Conservation (phyloP, 2,888 invertebrate species). For the Caradrina clavipalpis region DNA sequence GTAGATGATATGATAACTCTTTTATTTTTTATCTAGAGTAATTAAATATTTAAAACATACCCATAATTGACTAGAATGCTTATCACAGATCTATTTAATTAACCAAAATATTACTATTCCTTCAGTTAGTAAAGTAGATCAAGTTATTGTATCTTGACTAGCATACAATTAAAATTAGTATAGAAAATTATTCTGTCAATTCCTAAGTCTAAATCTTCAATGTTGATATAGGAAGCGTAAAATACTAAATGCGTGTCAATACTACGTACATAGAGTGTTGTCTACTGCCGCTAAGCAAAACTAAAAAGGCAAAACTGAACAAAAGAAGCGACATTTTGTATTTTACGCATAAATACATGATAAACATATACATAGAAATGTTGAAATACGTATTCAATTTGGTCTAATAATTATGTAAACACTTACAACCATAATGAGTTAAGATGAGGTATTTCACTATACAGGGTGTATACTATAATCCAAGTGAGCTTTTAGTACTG, state of each 20-base stretch:
- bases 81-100: constrained; percentile 23
- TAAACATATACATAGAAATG: constrained; percentile 62
- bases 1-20: too few relatives aligned
- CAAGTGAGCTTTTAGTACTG: constrained; percentile 4
- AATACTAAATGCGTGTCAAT: constrained; percentile 76
- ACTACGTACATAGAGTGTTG: constrained; percentile 59
- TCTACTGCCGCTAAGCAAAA: constrained; percentile 74
- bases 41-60: background rate
- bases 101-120: constrained; percentile 9
- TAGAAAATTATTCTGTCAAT: constrained; percentile 62
- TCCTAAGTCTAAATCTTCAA: constrained; percentile 17
- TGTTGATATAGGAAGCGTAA: constrained; percentile 71
- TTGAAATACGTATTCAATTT: constrained; percentile 40
- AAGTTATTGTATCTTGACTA: constrained; percentile 63
- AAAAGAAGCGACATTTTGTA: constrained; percentile 81
- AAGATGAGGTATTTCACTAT: background rate
- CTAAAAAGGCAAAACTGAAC: constrained; percentile 77
- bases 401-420: constrained; percentile 52
- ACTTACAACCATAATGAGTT: constrained; percentile 57
- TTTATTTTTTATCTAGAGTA: too few relatives aligned
- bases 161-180: constrained; percentile 81
- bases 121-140: constrained; percentile 62
- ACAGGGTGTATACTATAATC: background rate
- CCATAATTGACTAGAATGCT: constrained; percentile 25
- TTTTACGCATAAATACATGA: constrained; percentile 78